Evolutionary conservation across 1,140 invertebrate species (phyloP), one percentile per base, ranked within the genome.

Genomic region (Drosophila guanche): DNA sequence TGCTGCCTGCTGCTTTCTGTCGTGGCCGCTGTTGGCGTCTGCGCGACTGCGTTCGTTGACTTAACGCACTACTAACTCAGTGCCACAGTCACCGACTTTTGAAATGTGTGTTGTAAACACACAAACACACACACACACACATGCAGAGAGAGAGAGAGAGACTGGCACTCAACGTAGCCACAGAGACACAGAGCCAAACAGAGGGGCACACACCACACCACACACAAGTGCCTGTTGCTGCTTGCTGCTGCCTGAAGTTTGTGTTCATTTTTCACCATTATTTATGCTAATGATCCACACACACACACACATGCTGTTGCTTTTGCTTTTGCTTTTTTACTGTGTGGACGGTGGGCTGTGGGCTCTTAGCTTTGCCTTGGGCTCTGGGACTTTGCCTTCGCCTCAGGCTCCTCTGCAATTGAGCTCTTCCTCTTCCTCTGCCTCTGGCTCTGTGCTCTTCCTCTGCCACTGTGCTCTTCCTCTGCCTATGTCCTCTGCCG

Each of bases 31-130:
- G 77, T 48, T 60, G 46, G 59, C 81, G 81, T 76, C 80, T 86
- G 67, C 80, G 80, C 85, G 85, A 57, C 85, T 62, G 81, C 88
- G 88, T 80, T 90, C 88, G 80, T 90, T 90, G 88, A 90, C 88
- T 90, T 88, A 84, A 89, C 83, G 89, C 84, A 90, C 89, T 85
- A 85, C 80, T 84, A 84, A 84, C 80, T 84, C 76, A 84, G 75
- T 85, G 80, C 80, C 80, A 85, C 76, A 85, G 80, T 85, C 80
- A 90, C 89, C 89, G 89, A 90, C 84, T 89, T 88, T 90, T 88
- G 84, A 85, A 86, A 85, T 86, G 83, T 86, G 80, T 84, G 72
- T 84, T 85, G 80, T 84, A 84, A 75, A 75, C 72, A 75, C 69
- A 65, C 59, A 57, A 43, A 50, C 42, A 27, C 29, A 53, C 25